phyloP scores from a whole-genome alignment of 1,140 invertebrate species.

The Polypedilum pembai region DNA sequence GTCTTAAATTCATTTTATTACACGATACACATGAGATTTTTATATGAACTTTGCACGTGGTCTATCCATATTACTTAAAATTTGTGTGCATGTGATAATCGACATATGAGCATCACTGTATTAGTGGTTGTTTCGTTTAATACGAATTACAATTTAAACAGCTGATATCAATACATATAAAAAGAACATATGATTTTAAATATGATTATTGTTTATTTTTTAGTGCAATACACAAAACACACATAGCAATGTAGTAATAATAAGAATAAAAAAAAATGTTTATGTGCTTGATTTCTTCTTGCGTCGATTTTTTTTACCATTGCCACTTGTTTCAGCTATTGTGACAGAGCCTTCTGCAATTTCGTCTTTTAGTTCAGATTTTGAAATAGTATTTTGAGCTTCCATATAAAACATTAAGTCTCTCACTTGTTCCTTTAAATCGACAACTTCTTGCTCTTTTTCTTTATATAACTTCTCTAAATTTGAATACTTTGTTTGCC shows the following conservation, averaged over 20 bases:
- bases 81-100: too few relatives aligned
- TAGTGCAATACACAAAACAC: background rate
- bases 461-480: conserved; percentile 57
- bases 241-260: background rate
- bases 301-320: conserved; percentile 1
- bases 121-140: background rate
- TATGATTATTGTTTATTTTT: background rate
- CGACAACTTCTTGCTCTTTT: conserved; percentile 66
- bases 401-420: conserved; percentile 97
- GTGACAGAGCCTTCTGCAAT: conserved; percentile 63
- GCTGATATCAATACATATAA: background rate
- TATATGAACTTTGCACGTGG: too few relatives aligned
- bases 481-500: conserved; percentile 60
- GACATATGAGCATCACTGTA: too few relatives aligned
- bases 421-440: conserved; percentile 83
- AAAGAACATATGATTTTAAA: background rate
- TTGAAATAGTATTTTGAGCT: conserved; percentile 56
- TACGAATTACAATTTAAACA: background rate
- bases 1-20: background rate
- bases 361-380: conserved; percentile 57
- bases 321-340: conserved; percentile 41
- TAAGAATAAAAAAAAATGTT: background rate
- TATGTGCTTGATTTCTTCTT: conserved; percentile 18
- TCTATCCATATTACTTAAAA: too few relatives aligned
- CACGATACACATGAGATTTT: background rate